Conservation (phyloP, 1,140 invertebrate species). For the Drosophila subpulchrella region DNA sequence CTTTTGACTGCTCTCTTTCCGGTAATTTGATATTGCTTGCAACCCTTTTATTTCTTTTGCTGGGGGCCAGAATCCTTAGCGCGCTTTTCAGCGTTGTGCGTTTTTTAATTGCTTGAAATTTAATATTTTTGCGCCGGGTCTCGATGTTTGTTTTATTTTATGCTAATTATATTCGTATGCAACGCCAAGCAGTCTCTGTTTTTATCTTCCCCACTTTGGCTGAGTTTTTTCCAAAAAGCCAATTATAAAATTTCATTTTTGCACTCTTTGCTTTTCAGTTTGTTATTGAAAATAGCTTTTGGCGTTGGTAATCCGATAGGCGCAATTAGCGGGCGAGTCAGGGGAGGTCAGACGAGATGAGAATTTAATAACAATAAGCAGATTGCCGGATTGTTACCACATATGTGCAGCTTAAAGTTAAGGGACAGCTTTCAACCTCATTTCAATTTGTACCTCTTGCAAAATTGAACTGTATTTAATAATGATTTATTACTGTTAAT, state of each 20-base stretch:
- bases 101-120: constrained; percentile 81
- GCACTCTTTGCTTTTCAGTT: constrained; percentile 57
- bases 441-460: neutral
- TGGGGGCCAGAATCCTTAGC: constrained; percentile 47
- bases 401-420: constrained; percentile 6
- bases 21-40: constrained; percentile 61
- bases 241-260: constrained; percentile 80
- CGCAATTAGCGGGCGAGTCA: constrained; percentile 58
- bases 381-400: constrained; percentile 46
- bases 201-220: constrained; percentile 28
- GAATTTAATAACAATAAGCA: constrained; percentile 61
- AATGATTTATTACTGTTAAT: neutral
- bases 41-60: constrained; percentile 52
- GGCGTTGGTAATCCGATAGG: constrained; percentile 73
- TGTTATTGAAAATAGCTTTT: constrained; percentile 70
- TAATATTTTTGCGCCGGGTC: constrained; percentile 66
- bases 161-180: constrained; percentile 79
- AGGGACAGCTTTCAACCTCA: neutral
- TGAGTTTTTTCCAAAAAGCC: constrained; percentile 59
- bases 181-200: constrained; percentile 42
- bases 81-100: constrained; percentile 56
- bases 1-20: constrained; percentile 7
- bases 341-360: constrained; percentile 36
- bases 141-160: constrained; percentile 59
- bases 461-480: neutral